Evolutionary conservation across 2,113 vertebrate genomes (phyloP).

Genomic region (Dolichallabes microphthalmus): DNA sequence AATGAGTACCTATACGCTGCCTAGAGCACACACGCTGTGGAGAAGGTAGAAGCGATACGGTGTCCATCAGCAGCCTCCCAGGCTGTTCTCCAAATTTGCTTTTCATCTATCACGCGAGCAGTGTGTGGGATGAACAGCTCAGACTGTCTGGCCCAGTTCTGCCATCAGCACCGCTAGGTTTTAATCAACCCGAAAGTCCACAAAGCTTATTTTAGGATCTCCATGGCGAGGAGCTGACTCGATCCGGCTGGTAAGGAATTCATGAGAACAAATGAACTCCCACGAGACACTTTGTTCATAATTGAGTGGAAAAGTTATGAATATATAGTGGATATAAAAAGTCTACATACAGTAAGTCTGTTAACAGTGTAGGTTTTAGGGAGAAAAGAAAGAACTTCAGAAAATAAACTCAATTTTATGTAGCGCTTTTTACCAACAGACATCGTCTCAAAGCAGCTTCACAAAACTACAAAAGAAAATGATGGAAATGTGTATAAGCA

Average conservation of each 20-base stretch:
- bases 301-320: neutral
- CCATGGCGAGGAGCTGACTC: conserved; percentile 4
- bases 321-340: neutral
- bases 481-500: no score
- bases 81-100: neutral
- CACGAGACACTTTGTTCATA: neutral
- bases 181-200: conserved; percentile 52
- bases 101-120: conserved; percentile 7
- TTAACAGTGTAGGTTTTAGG: neutral
- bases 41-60: neutral
- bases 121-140: conserved; percentile 69
- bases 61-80: conserved; percentile 12
- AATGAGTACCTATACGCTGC: conserved; percentile 16
- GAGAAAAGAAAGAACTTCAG: no score
- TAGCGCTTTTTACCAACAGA: no score
- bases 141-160: conserved; percentile 75
- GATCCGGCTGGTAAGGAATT: neutral
- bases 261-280: neutral
- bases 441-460: no score
- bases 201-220: conserved; percentile 51
- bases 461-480: no score
- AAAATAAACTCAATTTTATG: no score
- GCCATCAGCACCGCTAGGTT: conserved; percentile 49
- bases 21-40: conserved; percentile 20
- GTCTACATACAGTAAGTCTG: neutral